phyloP scores from a whole-genome alignment of 2,888 invertebrate species.

The Ophioninae sp. region DNA sequence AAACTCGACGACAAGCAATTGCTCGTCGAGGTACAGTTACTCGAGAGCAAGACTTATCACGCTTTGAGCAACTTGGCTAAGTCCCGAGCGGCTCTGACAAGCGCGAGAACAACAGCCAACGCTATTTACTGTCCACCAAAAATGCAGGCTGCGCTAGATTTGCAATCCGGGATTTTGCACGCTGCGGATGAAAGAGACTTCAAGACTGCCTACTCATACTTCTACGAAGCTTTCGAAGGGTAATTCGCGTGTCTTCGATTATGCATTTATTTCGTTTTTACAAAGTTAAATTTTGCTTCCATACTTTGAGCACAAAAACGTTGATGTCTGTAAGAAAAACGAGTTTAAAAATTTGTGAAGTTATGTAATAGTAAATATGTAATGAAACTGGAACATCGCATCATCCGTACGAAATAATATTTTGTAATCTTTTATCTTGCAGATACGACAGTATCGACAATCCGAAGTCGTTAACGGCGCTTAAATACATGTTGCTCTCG shows the following conservation, averaged over 20 bases:
- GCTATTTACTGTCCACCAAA: slow-evolving; percentile 99
- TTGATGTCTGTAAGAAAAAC: no score
- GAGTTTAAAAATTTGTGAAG: no score
- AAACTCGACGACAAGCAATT: slow-evolving; percentile 99
- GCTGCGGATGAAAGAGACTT: slow-evolving; percentile 99
- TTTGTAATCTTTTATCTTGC: background rate
- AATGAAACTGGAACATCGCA: background rate
- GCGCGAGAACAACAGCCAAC: slow-evolving; percentile 99
- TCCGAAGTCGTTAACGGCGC: slow-evolving; percentile 94
- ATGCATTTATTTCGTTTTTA: background rate
- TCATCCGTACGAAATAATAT: background rate
- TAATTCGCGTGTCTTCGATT: slow-evolving; percentile 81
- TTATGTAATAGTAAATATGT: no score
- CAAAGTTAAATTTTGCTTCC: background rate
- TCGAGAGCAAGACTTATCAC: slow-evolving; percentile 99
- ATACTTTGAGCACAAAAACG: no score
- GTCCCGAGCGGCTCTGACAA: slow-evolving; percentile 97
- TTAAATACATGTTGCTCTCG: slow-evolving; percentile 99
- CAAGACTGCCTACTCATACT: slow-evolving; percentile 99
- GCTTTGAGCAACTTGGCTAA: slow-evolving; percentile 98
- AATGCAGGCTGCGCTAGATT: slow-evolving; percentile 98
- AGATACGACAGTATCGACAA: slow-evolving; percentile 93
- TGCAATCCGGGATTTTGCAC: slow-evolving; percentile 98
- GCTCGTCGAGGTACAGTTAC: slow-evolving; percentile 97
- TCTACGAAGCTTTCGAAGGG: slow-evolving; percentile 99